phyloP scores from a whole-genome alignment of 2,113 vertebrate species.

The Sander vitreus region DNA sequence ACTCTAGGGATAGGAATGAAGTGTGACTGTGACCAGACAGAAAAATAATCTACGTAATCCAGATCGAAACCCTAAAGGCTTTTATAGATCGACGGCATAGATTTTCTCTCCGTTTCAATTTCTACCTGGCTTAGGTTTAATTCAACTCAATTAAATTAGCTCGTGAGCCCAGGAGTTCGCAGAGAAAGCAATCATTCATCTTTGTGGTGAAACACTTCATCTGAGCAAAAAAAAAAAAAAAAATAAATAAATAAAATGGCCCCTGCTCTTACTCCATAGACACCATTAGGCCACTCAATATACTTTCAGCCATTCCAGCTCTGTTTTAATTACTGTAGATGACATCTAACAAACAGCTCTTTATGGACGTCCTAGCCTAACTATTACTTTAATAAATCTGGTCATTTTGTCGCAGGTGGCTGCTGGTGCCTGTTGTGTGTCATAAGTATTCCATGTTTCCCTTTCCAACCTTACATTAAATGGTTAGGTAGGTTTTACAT shows the following conservation, averaged over 20 bases:
- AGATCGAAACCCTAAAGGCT: slow-evolving; percentile 85
- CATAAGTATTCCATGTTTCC: slow-evolving; percentile 6
- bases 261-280: slow-evolving; percentile 66
- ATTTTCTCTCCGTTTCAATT: slow-evolving; percentile 83
- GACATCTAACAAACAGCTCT: slow-evolving; percentile 77
- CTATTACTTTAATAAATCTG: slow-evolving; percentile 66
- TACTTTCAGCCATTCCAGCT: slow-evolving; percentile 62
- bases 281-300: slow-evolving; percentile 76
- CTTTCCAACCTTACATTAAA: slow-evolving; percentile 48
- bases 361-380: slow-evolving; percentile 62
- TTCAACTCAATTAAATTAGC: slow-evolving; percentile 86
- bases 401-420: slow-evolving; percentile 37
- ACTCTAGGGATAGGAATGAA: slow-evolving; percentile 64
- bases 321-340: slow-evolving; percentile 74
- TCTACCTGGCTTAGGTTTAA: slow-evolving; percentile 84
- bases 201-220: slow-evolving; percentile 74
- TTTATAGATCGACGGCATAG: slow-evolving; percentile 85
- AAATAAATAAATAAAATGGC: slow-evolving; percentile 10
- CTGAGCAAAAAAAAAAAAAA: slow-evolving; percentile 46
- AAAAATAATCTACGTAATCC: slow-evolving; percentile 85
- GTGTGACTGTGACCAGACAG: slow-evolving; percentile 81
- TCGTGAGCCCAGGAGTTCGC: slow-evolving; percentile 72
- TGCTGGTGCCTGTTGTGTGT: slow-evolving; percentile 5
- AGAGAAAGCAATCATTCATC: slow-evolving; percentile 81
- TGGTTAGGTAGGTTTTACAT: slow-evolving; percentile 22